Evolutionary conservation across 2,888 invertebrate species (phyloP).

Genomic region (Graphium colonna): DNA sequence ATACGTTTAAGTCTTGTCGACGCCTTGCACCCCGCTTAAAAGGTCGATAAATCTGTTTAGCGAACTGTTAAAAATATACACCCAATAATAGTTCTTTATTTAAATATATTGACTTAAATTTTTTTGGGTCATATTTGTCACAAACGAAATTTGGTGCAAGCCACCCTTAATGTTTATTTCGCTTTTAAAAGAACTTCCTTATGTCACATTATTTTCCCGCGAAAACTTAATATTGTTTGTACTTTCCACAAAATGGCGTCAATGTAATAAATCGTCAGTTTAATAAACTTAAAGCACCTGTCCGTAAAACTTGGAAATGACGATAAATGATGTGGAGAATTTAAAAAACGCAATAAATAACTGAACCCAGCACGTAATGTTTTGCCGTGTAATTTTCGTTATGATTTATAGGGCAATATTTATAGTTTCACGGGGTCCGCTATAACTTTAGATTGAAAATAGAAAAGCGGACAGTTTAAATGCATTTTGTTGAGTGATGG

Average conservation of each 20-base stretch:
- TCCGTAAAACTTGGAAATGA: not conserved
- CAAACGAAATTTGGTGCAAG: too few species aligned
- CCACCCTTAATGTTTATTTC: too few species aligned
- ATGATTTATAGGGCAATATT: constrained; percentile 20
- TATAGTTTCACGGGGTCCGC: not conserved
- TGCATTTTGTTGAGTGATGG: too few species aligned
- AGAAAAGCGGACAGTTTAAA: not conserved
- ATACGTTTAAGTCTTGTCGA: too few species aligned
- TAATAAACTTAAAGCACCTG: not conserved
- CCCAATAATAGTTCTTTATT: too few species aligned
- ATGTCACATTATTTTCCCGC: not conserved
- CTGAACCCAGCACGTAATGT: not conserved
- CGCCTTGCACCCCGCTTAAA: too few species aligned
- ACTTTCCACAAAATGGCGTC: not conserved
- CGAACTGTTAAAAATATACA: too few species aligned
- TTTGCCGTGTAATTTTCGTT: not conserved
- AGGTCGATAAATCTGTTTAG: too few species aligned
- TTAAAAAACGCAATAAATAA: constrained; percentile 12
- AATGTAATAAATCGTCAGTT: not conserved
- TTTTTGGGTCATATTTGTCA: too few species aligned
- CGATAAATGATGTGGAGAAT: constrained; percentile 16
- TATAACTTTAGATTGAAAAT: constrained; percentile 7
- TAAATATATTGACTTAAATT: too few species aligned
- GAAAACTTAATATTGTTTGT: not conserved
- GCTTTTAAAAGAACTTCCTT: too few species aligned